These are phyloP conservation scores for Puffinus mauretanicus DNA, from an alignment of 2,113 vertebrate genomes.

Conservation along the genomic window DNA sequence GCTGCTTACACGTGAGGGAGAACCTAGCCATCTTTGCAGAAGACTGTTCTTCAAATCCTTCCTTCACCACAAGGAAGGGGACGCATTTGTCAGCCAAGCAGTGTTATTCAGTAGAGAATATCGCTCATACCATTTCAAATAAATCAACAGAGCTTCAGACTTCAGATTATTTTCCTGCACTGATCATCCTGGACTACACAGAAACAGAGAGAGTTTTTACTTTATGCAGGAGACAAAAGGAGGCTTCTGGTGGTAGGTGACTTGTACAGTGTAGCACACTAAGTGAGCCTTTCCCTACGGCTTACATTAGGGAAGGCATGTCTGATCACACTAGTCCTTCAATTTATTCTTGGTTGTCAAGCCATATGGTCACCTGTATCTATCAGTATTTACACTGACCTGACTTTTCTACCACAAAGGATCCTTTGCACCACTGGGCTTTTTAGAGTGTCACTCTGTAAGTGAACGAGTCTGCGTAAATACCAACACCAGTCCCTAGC, in stretches of 20 bases:
- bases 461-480: not conserved
- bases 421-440: not conserved
- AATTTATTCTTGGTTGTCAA: not conserved
- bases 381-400: not conserved
- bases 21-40: not conserved
- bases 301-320: not conserved
- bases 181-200: not conserved
- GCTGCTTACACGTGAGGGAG: not conserved
- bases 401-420: not conserved
- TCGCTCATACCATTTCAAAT: not conserved
- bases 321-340: not conserved
- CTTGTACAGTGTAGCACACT: not conserved
- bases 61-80: not conserved
- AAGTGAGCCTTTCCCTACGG: not conserved
- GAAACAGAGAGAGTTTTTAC: not conserved
- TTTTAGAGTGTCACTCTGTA: not conserved
- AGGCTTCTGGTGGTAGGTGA: not conserved
- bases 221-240: accelerated
- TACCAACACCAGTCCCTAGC: not conserved
- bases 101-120: not conserved
- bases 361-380: not conserved
- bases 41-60: not conserved
- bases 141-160: not conserved
- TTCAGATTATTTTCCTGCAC: not conserved
- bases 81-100: not conserved